Evolutionary conservation across 2,797 vertebrate genomes (phyloP).

Genomic region (Ceyx erithaca): DNA sequence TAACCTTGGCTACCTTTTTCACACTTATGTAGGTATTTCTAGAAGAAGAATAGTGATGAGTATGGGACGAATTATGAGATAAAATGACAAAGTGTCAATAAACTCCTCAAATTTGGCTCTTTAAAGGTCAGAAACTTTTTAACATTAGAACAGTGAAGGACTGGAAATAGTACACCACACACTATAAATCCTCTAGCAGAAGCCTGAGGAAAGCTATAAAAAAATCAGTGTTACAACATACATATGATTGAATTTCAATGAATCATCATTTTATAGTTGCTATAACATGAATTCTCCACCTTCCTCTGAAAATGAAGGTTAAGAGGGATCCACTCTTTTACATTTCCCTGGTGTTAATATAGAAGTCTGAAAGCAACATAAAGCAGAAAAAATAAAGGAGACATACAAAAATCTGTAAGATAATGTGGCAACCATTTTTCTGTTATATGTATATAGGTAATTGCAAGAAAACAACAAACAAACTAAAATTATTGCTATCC

Average conservation of each 20-base stretch:
- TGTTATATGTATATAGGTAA: background rate
- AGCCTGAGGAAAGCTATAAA: conserved; percentile 34
- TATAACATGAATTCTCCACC: conserved; percentile 23
- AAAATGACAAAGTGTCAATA: conserved; percentile 37
- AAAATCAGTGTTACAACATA: conserved; percentile 32
- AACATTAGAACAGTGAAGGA: conserved; percentile 1
- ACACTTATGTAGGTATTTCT: background rate
- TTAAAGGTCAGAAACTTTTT: conserved; percentile 57
- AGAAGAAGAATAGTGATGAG: conserved; percentile 13
- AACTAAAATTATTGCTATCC: background rate
- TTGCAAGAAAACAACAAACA: background rate
- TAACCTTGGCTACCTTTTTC: conserved; percentile 12
- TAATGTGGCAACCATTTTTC: background rate
- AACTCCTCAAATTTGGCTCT: conserved; percentile 12
- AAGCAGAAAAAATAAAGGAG: background rate
- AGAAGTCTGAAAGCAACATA: background rate
- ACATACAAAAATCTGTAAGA: background rate
- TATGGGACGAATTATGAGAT: background rate
- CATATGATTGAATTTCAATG: conserved; percentile 53
- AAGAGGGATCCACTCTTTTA: background rate
- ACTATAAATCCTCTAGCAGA: conserved; percentile 8
- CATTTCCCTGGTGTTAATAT: background rate
- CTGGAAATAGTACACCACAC: background rate
- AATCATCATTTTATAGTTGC: conserved; percentile 40
- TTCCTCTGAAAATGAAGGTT: conserved; percentile 9